Conservation (phyloP, 2,888 invertebrate genomes). For the Amiota minor region DNA sequence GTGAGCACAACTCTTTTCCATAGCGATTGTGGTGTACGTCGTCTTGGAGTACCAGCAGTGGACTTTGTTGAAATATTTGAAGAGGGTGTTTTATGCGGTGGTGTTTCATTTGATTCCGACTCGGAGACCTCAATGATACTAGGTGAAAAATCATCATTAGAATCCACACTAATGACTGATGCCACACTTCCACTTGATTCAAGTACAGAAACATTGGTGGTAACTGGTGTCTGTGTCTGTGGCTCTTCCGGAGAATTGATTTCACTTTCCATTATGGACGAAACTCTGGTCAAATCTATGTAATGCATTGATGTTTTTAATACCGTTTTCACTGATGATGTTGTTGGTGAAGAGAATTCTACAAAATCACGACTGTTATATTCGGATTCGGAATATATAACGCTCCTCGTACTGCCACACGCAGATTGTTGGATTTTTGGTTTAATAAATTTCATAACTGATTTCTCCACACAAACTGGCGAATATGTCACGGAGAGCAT, state of each 20-base stretch:
- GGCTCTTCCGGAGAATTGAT: not conserved
- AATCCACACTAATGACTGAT: conserved; percentile 56
- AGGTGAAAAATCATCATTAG: conserved; percentile 55
- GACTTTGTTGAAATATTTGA: conserved; percentile 16
- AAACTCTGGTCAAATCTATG: conserved; percentile 66
- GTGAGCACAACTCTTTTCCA: conserved; percentile 67
- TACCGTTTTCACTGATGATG: conserved; percentile 48
- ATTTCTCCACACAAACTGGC: conserved; percentile 65
- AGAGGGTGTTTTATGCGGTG: conserved; percentile 42
- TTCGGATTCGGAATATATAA: conserved; percentile 51
- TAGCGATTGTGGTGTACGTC: conserved; percentile 62
- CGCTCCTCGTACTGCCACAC: conserved; percentile 59
- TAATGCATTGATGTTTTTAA: conserved; percentile 66
- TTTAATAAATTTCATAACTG: conserved; percentile 62
- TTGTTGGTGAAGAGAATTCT: conserved; percentile 62
- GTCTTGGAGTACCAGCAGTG: conserved; percentile 50
- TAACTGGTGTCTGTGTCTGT: not conserved
- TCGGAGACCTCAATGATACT: conserved; percentile 60
- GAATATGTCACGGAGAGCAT: conserved; percentile 70
- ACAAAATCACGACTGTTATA: conserved; percentile 54
- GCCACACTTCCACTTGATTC: conserved; percentile 1
- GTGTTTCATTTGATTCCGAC: conserved; percentile 36
- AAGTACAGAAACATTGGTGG: conserved; percentile 23
- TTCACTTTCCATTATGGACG: conserved; percentile 30
- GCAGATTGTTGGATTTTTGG: conserved; percentile 54